Conservation (phyloP, 1,140 invertebrate genomes). For the Halesus radiatus region DNA sequence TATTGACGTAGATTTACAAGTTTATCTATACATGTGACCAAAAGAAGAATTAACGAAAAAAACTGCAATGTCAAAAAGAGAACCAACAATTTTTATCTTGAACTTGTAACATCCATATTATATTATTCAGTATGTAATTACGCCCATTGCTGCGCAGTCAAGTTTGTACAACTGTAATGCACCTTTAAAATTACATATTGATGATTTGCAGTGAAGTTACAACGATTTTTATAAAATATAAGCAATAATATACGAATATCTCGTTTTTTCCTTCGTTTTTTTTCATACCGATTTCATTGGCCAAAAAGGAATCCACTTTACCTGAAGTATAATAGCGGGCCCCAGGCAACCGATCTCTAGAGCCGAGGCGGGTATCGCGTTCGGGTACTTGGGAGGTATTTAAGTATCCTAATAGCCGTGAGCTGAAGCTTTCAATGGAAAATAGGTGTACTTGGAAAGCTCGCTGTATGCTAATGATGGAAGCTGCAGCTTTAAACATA, state of each 20-base stretch:
- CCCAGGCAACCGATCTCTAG: slow-evolving; percentile 24
- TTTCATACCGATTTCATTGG: neutral
- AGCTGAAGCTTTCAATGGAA: slow-evolving; percentile 15
- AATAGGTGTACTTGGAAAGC: slow-evolving; percentile 21
- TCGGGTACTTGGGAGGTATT: slow-evolving; percentile 38
- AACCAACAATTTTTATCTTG: too few species aligned
- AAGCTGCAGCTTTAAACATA: neutral
- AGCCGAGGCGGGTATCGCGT: slow-evolving; percentile 24
- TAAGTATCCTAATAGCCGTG: slow-evolving; percentile 37
- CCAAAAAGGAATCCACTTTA: slow-evolving; percentile 6
- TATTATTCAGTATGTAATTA: too few species aligned
- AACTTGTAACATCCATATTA: too few species aligned
- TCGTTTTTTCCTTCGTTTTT: neutral
- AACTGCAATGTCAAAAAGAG: too few species aligned
- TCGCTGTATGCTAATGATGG: slow-evolving; percentile 17
- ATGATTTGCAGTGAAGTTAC: neutral
- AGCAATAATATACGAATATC: too few species aligned
- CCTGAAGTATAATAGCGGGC: neutral
- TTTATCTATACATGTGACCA: too few species aligned
- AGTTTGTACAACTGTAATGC: too few species aligned
- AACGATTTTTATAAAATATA: neutral
- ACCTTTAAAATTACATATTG: neutral
- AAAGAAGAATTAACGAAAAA: too few species aligned
- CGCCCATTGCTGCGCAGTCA: too few species aligned
- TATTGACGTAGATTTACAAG: too few species aligned